These are phyloP conservation scores for Hermatobates lingyangjiaoensis DNA, from an alignment of 1,140 invertebrate species.

Conservation along the genomic window DNA sequence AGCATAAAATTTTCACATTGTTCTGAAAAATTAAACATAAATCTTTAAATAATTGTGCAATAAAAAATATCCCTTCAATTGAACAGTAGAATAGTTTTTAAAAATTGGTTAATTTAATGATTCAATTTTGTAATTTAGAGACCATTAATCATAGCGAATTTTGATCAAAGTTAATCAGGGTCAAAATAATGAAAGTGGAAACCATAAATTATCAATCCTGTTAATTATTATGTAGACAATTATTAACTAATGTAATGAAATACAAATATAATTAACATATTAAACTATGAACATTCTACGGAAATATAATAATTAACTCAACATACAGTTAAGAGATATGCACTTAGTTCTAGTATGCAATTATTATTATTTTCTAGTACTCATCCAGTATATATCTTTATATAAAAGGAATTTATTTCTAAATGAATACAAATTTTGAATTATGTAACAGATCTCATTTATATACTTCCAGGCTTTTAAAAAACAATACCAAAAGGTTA, in stretches of 20 bases:
- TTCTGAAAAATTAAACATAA: constrained; percentile 22
- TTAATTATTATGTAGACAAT: no score
- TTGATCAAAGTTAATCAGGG: neutral
- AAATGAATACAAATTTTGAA: neutral
- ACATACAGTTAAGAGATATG: no score
- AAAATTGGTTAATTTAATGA: neutral
- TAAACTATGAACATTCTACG: no score
- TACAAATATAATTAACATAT: no score
- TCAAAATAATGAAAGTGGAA: neutral
- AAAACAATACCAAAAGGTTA: neutral
- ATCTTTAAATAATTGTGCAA: neutral
- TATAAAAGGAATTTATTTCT: no score
- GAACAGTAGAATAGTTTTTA: neutral
- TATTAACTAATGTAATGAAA: no score
- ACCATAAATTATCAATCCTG: neutral
- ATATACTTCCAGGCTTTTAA: neutral
- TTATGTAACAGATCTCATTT: neutral
- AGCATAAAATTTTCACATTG: constrained; percentile 24
- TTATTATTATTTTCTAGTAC: no score
- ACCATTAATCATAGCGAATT: neutral
- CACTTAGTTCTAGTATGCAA: no score
- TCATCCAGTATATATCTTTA: no score
- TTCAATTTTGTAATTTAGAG: neutral
- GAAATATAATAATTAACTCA: no score
- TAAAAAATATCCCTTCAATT: neutral